Evolutionary conservation across 2,113 vertebrate species (phyloP), one percentile per base, ranked within the genome.

Genomic region (Pristiophorus japonicus): DNA sequence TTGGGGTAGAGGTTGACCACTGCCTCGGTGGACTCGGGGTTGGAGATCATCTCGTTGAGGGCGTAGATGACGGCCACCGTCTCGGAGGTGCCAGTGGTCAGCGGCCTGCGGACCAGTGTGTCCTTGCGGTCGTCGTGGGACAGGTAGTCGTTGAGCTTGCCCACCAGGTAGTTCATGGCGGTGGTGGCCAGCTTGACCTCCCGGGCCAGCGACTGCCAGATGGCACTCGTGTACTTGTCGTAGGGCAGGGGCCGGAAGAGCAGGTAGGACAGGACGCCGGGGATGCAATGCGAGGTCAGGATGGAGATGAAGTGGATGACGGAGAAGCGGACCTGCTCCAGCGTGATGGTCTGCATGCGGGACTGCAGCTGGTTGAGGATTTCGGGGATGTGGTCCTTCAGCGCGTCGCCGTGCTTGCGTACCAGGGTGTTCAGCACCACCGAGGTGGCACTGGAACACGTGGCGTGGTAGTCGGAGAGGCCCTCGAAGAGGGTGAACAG

Each of bases 131-230:
- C 88, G 1, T 91, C 27, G 88, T 91, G 88, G n/a, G 16, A n/a
- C 34, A 93, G 34, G 62, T 65, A 93, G 34, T 38, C 59, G 62
- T 24, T 93, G 62, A 93, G 63, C n/a, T 93, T 93, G n/a, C 18
- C 91, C 34, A 93, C 16, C 91, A 93, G 91, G 55, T 8, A 65
- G 30, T 93, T n/a, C 91, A 93, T 93, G 55, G 91, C 66, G 91
- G 59, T 20, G 14, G 30, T 1, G 1, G 91, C 91, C 62, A 93
- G n/a, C 18, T 63, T 38, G 34, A 2, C 91, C 91, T 93, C 91
- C 34, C 91, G 59, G 3, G 59, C 91, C 62, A 93, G n/a, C 11
- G 91, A 93, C 4, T 93, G 91, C 91, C 91, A 93, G 34, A 93
- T 38, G 55, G 30, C 91, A 18, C n/a, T 42, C 18, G 91, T 93